phyloP scores from a whole-genome alignment of 2,797 vertebrate species.

The Schizopygopsis malacanthus region DNA sequence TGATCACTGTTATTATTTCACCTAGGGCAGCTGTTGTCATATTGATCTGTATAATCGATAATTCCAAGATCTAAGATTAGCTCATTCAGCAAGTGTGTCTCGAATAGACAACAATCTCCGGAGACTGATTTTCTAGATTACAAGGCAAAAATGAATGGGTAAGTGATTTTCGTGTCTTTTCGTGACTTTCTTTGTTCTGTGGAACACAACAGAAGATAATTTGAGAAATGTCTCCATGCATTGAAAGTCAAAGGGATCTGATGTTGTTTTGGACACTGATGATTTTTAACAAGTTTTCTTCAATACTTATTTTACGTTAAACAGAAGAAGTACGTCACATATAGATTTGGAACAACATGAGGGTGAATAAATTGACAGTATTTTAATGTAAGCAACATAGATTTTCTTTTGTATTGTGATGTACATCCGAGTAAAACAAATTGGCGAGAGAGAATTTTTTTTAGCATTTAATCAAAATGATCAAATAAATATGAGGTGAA shows the following conservation, averaged over 20 bases:
- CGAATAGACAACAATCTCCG: not conserved
- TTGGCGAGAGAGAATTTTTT: not conserved
- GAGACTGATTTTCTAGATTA: not conserved
- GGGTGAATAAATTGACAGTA: not conserved
- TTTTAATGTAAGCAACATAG: not conserved
- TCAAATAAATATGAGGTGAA: not conserved
- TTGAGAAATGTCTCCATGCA: not conserved
- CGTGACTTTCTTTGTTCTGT: not conserved
- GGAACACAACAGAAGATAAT: not conserved
- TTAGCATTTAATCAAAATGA: not conserved
- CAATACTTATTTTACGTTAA: not conserved
- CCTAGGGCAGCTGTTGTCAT: constrained; percentile 29
- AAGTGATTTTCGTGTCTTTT: not conserved
- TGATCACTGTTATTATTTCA: constrained; percentile 48
- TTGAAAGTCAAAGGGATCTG: not conserved
- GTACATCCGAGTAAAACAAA: not conserved
- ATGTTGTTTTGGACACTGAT: not conserved
- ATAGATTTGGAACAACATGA: not conserved
- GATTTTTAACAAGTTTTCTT: not conserved
- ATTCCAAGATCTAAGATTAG: constrained; percentile 24
- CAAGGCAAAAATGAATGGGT: not conserved
- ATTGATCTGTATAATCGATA: constrained; percentile 48
- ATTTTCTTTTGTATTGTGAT: not conserved
- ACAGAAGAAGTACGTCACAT: not conserved
- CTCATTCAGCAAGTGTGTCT: constrained; percentile 32